Evolutionary conservation across 2,797 vertebrate genomes (phyloP).

Genomic region (Sebastolobus altivelis): DNA sequence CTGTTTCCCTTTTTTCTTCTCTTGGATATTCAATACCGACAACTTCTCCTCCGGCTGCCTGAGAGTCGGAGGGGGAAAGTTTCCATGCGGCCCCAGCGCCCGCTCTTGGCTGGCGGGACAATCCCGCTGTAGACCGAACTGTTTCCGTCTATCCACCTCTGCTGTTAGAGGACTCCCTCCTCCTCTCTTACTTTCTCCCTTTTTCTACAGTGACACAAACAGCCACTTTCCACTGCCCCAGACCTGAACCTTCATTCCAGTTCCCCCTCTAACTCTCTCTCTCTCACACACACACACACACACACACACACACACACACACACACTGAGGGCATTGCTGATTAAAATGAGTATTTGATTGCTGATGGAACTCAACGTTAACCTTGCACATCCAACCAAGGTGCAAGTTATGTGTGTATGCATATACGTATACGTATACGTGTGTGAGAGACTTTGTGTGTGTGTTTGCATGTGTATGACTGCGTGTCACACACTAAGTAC

Average conservation of each 20-base stretch:
- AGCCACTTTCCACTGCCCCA: constrained; percentile 72
- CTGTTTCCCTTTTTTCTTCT: constrained; percentile 76
- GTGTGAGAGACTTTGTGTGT: constrained; percentile 2
- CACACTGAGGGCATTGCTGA: neutral
- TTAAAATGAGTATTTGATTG: constrained; percentile 3
- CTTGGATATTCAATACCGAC: constrained; percentile 82
- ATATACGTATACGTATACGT: neutral
- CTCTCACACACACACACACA: neutral
- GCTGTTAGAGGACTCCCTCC: constrained; percentile 54
- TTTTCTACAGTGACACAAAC: constrained; percentile 61
- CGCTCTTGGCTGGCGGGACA: constrained; percentile 78
- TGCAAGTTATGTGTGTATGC: neutral
- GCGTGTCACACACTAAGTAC: neutral
- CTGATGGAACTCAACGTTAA: constrained; percentile 1
- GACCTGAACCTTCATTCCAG: constrained; percentile 66
- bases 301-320: constrained; percentile 14
- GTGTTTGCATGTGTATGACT: constrained; percentile 7
- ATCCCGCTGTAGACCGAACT: constrained; percentile 66
- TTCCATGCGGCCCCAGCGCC: constrained; percentile 79
- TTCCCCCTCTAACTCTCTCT: constrained; percentile 19
- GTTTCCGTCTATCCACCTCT: constrained; percentile 75
- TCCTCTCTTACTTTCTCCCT: constrained; percentile 47
- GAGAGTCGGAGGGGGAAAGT: constrained; percentile 75
- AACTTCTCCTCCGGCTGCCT: constrained; percentile 64
- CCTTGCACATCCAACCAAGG: neutral